Evolutionary conservation across 2,797 vertebrate species (phyloP).

Genomic region (Spea hammondii): DNA sequence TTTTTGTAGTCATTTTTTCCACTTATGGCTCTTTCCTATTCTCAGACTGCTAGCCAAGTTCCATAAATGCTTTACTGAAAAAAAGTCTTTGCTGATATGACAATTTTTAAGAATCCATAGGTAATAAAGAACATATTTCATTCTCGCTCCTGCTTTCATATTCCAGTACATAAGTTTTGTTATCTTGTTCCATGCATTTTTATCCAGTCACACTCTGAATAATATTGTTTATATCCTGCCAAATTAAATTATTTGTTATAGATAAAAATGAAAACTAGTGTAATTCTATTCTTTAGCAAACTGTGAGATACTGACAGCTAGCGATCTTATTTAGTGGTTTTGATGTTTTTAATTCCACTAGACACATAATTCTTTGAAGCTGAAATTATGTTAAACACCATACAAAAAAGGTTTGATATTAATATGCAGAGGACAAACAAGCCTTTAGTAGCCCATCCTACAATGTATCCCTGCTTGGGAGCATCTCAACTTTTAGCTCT

Average conservation of each 20-base stretch:
- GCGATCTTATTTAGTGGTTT: background rate
- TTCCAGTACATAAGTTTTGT: background rate
- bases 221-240: background rate
- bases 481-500: too few species aligned
- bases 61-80: conserved; percentile 24
- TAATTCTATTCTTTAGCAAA: background rate
- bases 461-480: too few species aligned
- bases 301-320: background rate
- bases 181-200: conserved; percentile 5
- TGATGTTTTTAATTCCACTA: background rate
- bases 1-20: conserved; percentile 15
- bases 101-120: conserved; percentile 10
- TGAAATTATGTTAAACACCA: too few species aligned
- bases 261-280: conserved; percentile 19
- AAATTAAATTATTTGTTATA: conserved; percentile 8
- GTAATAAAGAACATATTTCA: conserved; percentile 28
- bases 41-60: conserved; percentile 9
- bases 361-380: too few species aligned
- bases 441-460: too few species aligned
- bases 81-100: conserved; percentile 25
- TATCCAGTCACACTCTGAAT: background rate
- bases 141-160: conserved; percentile 3
- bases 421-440: too few species aligned
- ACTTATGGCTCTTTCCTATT: conserved; percentile 1
- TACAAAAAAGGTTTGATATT: too few species aligned